A percentile compares a stretch with the other conserved stretches of the same genome.
These are phyloP conservation scores for Girardinichthys multiradiatus DNA, from an alignment of 2,113 vertebrate genomes.

Conservation along the genomic window DNA sequence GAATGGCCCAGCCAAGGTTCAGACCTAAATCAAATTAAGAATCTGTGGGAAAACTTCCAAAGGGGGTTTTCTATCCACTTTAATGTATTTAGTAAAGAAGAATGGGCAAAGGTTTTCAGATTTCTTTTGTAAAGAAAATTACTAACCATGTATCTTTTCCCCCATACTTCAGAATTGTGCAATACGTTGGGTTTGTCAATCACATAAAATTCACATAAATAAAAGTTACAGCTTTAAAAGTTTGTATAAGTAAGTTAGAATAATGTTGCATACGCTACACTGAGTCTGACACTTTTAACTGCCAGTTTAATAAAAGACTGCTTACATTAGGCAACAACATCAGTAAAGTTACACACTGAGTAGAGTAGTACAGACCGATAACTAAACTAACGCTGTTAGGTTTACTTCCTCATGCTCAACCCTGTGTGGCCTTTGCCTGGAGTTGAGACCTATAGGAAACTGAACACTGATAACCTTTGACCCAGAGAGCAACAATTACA, in stretches of 20 bases:
- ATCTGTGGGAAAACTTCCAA: neutral
- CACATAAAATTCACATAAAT: neutral
- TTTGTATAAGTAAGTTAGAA: too few relatives aligned
- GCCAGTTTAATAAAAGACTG: neutral
- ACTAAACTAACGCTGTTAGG: slow-evolving; percentile 17
- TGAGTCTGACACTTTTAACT: neutral
- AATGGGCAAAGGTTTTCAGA: too few relatives aligned
- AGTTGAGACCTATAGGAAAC: slow-evolving; percentile 17
- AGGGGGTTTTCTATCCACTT: neutral
- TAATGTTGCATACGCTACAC: neutral
- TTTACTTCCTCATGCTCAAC: slow-evolving; percentile 40
- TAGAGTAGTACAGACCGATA: neutral
- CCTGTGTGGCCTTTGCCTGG: slow-evolving; percentile 33
- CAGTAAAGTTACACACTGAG: neutral
- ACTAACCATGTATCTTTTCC: neutral
- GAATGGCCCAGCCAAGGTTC: neutral
- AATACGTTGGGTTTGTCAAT: neutral
- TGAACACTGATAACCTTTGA: slow-evolving; percentile 61
- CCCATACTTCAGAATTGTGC: neutral
- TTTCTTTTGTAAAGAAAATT: neutral
- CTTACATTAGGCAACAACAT: neutral
- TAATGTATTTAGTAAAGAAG: too few relatives aligned
- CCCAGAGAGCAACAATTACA: slow-evolving; percentile 42
- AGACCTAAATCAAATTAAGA: neutral
- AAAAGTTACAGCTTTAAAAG: neutral